A percentile compares a stretch with the other conserved stretches of the same genome.
Conservation (phyloP, 2,888 invertebrate species). For the Dicyrtoma fusca region DNA sequence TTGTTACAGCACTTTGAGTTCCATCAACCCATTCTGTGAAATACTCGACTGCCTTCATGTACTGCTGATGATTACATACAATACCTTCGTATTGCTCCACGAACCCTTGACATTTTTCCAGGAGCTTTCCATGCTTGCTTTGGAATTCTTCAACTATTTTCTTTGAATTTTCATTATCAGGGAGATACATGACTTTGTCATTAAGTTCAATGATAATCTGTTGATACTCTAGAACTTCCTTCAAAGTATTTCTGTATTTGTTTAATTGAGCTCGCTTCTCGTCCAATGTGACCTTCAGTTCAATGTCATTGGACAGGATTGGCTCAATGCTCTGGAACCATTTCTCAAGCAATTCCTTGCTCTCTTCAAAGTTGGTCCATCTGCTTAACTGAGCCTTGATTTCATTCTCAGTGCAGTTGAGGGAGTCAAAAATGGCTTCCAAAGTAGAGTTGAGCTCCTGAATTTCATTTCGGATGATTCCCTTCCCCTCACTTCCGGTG, state of each 20-base stretch:
- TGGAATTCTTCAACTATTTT: slow-evolving; percentile 71
- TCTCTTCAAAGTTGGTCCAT: slow-evolving; percentile 90
- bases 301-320: slow-evolving; percentile 76
- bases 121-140: slow-evolving; percentile 72
- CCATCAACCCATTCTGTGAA: slow-evolving; percentile 85
- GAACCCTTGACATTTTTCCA: slow-evolving; percentile 72
- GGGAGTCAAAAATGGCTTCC: slow-evolving; percentile 70
- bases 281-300: slow-evolving; percentile 81
- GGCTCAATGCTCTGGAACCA: slow-evolving; percentile 80
- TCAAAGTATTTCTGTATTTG: slow-evolving; percentile 76
- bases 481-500: slow-evolving; percentile 84
- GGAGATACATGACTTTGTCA: slow-evolving; percentile 77
- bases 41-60: slow-evolving; percentile 82
- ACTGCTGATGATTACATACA: slow-evolving; percentile 86
- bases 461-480: slow-evolving; percentile 65
- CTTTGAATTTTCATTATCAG: slow-evolving; percentile 75
- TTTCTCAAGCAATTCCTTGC: slow-evolving; percentile 73
- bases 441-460: slow-evolving; percentile 58
- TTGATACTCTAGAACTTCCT: slow-evolving; percentile 82
- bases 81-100: slow-evolving; percentile 85
- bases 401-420: slow-evolving; percentile 76
- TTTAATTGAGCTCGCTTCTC: slow-evolving; percentile 88
- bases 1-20: slow-evolving; percentile 75
- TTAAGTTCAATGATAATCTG: slow-evolving; percentile 81
- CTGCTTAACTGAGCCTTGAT: slow-evolving; percentile 76